Evolutionary conservation across 2,113 vertebrate species (phyloP), one percentile per base, ranked within the genome.

Genomic region (Numenius arquata): DNA sequence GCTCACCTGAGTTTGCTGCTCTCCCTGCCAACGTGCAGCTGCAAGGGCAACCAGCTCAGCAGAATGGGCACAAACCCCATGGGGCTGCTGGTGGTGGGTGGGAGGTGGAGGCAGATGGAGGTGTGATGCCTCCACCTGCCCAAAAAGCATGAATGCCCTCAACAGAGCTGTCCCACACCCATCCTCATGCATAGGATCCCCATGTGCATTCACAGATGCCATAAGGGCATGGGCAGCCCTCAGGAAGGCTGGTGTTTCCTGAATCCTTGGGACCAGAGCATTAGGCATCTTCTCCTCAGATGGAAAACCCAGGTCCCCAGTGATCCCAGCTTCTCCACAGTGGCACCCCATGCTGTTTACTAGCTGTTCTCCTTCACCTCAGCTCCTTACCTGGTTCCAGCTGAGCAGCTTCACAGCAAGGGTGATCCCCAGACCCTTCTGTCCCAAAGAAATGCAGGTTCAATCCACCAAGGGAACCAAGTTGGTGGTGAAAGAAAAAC

Each of bases 71-170:
- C 27, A 50, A 66, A 61, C 6, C 43, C 67, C 38, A 11, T 4
- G 5, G 61, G 73, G 56, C 8, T 8, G 1, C 15, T 0, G 5
- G 22, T 0, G 0, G 11, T 26, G 34, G 67, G 36, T 32, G 15
- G 15, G 43, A 56, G 32, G 4, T 56, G n/a, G 26, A 32, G 20
- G 29, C 3, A 23, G 6, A 3, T 0, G 3, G 3, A 2, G 5
- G 4, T 13, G 2, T 11, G 65, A 66, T 34, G 22, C 4, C 27
- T 76, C 63, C 15, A 2, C 11, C 50, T 30, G 2, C 27, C 20
- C 80, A 52, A 18, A 75, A 56, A 84, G 12, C 18, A 3, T 5
- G 12, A 36, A 2, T 40, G 6, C 2, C 30, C 40, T 30, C 0
- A 1, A 4, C 7, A 32, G 18, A 40, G 6, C 12, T 43, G 9